These are phyloP conservation scores for Entomyzon cyanotis DNA, from an alignment of 2,113 vertebrate genomes.

Conservation along the genomic window DNA sequence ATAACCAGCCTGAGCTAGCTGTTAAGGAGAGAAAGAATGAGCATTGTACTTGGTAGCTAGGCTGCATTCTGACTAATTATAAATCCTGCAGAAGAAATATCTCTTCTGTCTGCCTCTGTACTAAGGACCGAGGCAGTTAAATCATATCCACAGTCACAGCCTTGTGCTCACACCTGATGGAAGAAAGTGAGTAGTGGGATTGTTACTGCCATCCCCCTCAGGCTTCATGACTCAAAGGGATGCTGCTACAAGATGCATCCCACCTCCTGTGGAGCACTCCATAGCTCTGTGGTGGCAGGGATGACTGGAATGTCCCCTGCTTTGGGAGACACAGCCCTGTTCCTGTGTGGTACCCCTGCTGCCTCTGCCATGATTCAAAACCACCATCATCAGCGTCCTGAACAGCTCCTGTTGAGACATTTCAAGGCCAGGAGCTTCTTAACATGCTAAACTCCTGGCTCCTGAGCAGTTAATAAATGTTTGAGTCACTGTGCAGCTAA, in stretches of 20 bases:
- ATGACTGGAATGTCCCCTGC: rapidly evolving
- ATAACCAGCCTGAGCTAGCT: background rate
- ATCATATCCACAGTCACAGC: background rate
- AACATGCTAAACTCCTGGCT: background rate
- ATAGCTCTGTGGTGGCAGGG: background rate
- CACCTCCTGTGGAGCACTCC: background rate
- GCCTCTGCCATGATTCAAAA: background rate
- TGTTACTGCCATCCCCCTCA: background rate
- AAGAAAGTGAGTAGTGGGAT: background rate
- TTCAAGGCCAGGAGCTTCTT: background rate
- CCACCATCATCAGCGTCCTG: background rate
- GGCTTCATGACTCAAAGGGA: background rate
- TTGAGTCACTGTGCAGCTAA: background rate
- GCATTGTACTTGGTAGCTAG: background rate
- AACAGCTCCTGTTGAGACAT: background rate
- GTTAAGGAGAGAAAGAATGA: background rate
- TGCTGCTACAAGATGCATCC: background rate
- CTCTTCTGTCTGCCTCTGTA: background rate
- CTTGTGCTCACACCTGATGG: background rate
- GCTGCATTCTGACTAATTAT: background rate
- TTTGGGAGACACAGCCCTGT: background rate
- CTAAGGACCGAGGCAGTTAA: background rate
- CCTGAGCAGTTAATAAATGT: background rate
- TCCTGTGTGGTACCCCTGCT: background rate
- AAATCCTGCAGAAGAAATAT: background rate